These are phyloP conservation scores for Columba janthina DNA, from an alignment of 2,113 vertebrate genomes.

Conservation along the genomic window DNA sequence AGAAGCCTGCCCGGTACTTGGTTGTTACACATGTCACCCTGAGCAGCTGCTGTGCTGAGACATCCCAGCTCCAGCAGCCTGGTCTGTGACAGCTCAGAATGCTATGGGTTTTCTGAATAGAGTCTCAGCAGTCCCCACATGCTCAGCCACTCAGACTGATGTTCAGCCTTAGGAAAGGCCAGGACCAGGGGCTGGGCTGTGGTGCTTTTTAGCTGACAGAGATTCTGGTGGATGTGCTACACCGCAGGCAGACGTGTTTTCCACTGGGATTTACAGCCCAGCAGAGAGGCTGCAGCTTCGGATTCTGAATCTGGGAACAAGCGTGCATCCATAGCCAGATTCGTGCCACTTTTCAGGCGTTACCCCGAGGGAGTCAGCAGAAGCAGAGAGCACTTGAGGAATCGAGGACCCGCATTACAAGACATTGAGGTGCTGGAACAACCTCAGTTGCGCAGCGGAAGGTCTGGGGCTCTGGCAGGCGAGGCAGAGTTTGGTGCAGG, in stretches of 20 bases:
- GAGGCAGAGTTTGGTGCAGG: too few relatives aligned
- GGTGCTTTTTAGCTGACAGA: not conserved
- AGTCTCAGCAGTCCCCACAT: not conserved
- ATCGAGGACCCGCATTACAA: too few relatives aligned
- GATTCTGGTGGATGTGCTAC: fast-evolving
- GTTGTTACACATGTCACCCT: not conserved
- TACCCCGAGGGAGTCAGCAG: fast-evolving
- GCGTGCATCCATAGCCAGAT: fast-evolving
- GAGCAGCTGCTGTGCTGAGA: not conserved
- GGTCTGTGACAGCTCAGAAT: too few relatives aligned
- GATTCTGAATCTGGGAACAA: fast-evolving
- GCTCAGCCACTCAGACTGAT: not conserved
- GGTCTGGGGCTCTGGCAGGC: too few relatives aligned
- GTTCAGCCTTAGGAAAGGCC: not conserved
- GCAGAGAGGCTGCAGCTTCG: fast-evolving
- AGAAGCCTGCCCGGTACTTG: not conserved
- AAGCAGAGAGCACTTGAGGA: not conserved
- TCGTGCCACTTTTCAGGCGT: fast-evolving
- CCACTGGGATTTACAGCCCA: fast-evolving
- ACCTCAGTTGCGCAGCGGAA: too few relatives aligned
- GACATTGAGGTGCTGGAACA: too few relatives aligned
- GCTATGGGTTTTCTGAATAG: not conserved
- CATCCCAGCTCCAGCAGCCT: not conserved
- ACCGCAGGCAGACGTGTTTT: fast-evolving
- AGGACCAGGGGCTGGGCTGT: not conserved